Evolutionary conservation across 35 echinoderm and acorn worm species (phyloP).

Genomic region (Heliocidaris erythrogramma): DNA sequence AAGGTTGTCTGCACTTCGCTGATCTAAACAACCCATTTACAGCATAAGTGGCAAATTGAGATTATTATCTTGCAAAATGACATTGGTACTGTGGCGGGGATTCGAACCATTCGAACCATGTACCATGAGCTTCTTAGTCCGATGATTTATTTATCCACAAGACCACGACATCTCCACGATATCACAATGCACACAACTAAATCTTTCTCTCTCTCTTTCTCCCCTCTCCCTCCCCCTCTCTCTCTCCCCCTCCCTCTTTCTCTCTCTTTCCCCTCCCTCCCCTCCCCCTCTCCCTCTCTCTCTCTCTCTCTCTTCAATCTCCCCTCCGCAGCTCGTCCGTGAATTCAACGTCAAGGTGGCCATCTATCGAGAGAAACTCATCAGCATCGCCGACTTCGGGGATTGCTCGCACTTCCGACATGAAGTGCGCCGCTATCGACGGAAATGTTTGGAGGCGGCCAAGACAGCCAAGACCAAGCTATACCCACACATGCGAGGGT

Average conservation of each 20-base stretch:
- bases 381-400: conserved; percentile 61
- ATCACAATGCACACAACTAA: too few relatives aligned
- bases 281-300: background rate
- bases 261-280: background rate
- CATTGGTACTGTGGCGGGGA: too few relatives aligned
- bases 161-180: too few relatives aligned
- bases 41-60: too few relatives aligned
- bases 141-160: too few relatives aligned
- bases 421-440: conserved; percentile 59
- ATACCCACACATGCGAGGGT: conserved; percentile 72
- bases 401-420: conserved; percentile 63
- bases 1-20: too few relatives aligned
- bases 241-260: background rate
- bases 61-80: too few relatives aligned
- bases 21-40: too few relatives aligned
- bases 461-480: conserved; percentile 66
- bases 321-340: conserved; percentile 51
- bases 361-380: conserved; percentile 68
- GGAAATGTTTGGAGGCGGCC: conserved; percentile 66
- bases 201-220: background rate
- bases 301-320: background rate
- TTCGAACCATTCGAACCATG: too few relatives aligned
- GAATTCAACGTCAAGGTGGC: conserved; percentile 70
- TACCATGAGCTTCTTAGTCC: too few relatives aligned
- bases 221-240: background rate